These are phyloP conservation scores for Ivindomyrus marchei DNA, from an alignment of 2,113 vertebrate genomes.

Conservation along the genomic window DNA sequence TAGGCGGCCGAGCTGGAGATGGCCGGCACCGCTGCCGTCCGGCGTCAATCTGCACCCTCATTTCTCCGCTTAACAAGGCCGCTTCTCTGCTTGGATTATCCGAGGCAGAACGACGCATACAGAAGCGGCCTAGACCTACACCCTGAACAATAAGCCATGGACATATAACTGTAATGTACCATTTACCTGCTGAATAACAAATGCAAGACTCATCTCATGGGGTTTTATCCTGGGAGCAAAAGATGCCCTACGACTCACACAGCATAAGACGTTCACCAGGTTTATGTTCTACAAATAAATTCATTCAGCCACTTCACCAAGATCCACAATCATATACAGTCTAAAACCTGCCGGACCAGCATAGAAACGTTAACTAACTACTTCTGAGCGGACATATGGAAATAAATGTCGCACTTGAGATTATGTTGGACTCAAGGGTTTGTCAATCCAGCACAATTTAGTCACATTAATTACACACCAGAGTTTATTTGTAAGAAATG, in stretches of 20 bases:
- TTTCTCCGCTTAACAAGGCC: not conserved
- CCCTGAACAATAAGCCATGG: too few relatives aligned
- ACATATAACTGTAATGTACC: not conserved
- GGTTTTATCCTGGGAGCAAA: not conserved
- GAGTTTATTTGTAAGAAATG: not conserved
- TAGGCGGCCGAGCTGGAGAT: conserved; percentile 21
- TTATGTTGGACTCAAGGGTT: not conserved
- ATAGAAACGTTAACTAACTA: not conserved
- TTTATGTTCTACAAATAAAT: not conserved
- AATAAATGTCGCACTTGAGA: not conserved
- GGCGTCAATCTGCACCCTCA: not conserved
- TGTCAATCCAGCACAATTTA: not conserved
- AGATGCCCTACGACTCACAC: not conserved
- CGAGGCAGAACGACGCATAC: not conserved
- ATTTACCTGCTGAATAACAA: not conserved
- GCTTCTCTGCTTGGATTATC: not conserved
- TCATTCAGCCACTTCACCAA: not conserved
- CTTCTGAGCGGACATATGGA: not conserved
- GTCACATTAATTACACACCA: not conserved
- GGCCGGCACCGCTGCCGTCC: not conserved
- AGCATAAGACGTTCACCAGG: not conserved
- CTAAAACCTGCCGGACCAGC: not conserved
- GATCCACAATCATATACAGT: not conserved
- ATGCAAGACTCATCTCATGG: not conserved
- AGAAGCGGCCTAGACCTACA: not conserved